Evolutionary conservation across 1,140 invertebrate genomes (phyloP).

Genomic region (Micrasema longulum): DNA sequence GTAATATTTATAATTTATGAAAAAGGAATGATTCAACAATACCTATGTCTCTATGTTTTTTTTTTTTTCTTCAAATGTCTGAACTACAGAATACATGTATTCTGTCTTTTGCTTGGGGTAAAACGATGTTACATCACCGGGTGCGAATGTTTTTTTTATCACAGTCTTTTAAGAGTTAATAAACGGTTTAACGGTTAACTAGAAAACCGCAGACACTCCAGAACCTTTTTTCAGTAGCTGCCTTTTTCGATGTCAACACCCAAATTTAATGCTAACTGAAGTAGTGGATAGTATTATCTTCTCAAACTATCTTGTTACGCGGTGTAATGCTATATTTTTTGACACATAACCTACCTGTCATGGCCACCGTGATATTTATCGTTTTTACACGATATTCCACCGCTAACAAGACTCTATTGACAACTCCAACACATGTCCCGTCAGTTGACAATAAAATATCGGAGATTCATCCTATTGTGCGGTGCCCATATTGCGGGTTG

Average conservation of each 20-base stretch:
- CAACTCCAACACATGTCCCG: slow-evolving; percentile 45
- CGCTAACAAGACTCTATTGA: slow-evolving; percentile 35
- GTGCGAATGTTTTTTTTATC: no score
- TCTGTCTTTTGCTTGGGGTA: no score
- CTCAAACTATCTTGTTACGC: slow-evolving; percentile 46
- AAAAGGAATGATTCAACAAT: no score
- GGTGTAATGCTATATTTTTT: slow-evolving; percentile 50
- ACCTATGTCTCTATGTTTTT: no score
- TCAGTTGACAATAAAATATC: slow-evolving; percentile 36
- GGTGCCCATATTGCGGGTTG: background rate
- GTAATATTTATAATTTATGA: no score
- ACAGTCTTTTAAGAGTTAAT: no score
- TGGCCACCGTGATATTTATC: slow-evolving; percentile 37
- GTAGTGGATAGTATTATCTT: slow-evolving; percentile 17
- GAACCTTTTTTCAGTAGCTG: slow-evolving; percentile 14
- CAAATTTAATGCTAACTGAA: slow-evolving; percentile 9
- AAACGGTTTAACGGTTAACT: no score
- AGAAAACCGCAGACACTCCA: no score
- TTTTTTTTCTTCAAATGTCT: no score
- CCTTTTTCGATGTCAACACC: slow-evolving; percentile 22
- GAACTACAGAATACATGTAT: no score
- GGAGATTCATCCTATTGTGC: slow-evolving; percentile 22
- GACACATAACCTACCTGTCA: slow-evolving; percentile 39
- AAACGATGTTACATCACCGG: no score
- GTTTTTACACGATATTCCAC: slow-evolving; percentile 33